These are phyloP conservation scores for Glaucidium brasilianum DNA, from an alignment of 2,113 vertebrate genomes.

Conservation along the genomic window DNA sequence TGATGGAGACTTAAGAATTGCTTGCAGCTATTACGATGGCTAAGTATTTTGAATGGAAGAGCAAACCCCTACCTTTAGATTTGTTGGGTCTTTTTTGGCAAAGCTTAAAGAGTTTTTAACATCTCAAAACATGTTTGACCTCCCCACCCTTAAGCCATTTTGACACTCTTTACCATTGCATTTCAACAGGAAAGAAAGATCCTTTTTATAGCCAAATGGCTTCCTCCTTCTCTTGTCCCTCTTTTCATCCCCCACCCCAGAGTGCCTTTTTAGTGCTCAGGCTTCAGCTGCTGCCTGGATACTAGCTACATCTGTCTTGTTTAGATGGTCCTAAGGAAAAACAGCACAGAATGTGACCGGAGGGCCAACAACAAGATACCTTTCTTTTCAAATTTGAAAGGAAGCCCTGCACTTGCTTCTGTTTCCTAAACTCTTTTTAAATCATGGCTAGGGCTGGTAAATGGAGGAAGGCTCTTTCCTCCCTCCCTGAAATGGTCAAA, in stretches of 20 bases:
- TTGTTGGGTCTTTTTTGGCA: neutral
- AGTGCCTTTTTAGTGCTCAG: constrained; percentile 42
- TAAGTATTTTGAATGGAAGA: constrained; percentile 11
- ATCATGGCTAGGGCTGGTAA: constrained; percentile 7
- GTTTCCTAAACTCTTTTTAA: constrained; percentile 35
- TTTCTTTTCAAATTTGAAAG: constrained; percentile 47
- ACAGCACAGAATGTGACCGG: constrained; percentile 27
- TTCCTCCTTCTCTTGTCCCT: constrained; percentile 58
- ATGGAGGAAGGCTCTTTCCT: neutral
- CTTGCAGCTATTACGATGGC: neutral
- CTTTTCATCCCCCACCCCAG: constrained; percentile 46
- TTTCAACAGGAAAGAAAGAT: constrained; percentile 71
- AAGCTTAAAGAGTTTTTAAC: constrained; percentile 53
- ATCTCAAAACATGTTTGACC: constrained; percentile 63
- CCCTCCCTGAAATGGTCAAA: neutral
- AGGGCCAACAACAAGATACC: constrained; percentile 7
- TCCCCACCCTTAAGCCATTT: constrained; percentile 62
- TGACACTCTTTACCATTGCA: constrained; percentile 61
- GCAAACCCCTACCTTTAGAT: constrained; percentile 9
- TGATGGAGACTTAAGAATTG: neutral
- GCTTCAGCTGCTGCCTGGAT: constrained; percentile 56
- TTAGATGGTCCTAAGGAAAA: constrained; percentile 57
- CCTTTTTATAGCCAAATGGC: constrained; percentile 71
- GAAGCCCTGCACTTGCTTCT: constrained; percentile 43
- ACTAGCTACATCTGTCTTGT: constrained; percentile 54